Percentiles rank a stretch among this genome's conserved stretches.
Conservation (phyloP, 2,113 vertebrate species). For the Corythaixoides concolor region DNA sequence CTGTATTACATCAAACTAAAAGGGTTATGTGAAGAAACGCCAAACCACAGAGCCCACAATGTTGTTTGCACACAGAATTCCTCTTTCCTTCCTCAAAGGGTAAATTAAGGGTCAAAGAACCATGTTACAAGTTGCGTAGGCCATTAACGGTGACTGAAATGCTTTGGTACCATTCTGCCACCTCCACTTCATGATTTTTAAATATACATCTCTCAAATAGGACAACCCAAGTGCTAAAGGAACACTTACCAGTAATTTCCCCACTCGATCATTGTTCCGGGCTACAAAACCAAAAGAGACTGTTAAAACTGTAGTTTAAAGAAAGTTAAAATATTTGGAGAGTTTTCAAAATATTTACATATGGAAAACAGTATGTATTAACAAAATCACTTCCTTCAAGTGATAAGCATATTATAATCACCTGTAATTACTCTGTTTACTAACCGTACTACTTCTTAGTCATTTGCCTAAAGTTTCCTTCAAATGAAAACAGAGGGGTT, state of each 20-base stretch:
- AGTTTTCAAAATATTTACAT: not conserved
- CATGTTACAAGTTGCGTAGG: not conserved
- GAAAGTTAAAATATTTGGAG: not conserved
- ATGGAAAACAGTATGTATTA: not conserved
- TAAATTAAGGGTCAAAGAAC: not conserved
- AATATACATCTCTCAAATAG: not conserved
- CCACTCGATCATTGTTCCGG: slow-evolving; percentile 99
- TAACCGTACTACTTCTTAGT: not conserved
- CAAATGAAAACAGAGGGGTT: not conserved
- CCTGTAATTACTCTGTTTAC: not conserved
- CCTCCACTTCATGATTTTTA: not conserved
- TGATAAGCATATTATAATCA: not conserved
- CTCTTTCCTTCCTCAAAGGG: not conserved
- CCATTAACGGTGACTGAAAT: not conserved
- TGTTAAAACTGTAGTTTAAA: not conserved
- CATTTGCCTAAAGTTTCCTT: not conserved
- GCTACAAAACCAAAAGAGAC: slow-evolving; percentile 75
- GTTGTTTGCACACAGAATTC: not conserved
- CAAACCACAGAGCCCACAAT: not conserved
- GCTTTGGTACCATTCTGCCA: not conserved
- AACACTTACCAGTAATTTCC: slow-evolving; percentile 94
- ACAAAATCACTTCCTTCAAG: not conserved
- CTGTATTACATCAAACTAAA: not conserved
- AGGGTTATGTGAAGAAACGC: not conserved
- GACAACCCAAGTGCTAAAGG: not conserved